These are phyloP conservation scores for Rostratula benghalensis DNA, from an alignment of 2,113 vertebrate species.

Conservation along the genomic window DNA sequence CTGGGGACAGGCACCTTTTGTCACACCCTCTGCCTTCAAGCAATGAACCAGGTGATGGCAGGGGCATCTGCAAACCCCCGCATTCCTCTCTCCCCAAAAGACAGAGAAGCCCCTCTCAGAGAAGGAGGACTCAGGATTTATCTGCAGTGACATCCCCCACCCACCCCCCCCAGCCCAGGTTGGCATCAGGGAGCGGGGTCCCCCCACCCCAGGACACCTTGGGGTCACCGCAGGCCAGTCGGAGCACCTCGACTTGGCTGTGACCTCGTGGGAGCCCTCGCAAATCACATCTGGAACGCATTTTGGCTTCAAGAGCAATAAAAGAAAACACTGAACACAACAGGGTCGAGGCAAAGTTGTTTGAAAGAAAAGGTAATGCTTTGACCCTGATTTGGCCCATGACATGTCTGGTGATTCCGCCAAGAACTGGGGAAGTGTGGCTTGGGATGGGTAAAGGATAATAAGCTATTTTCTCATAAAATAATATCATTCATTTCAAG, in stretches of 20 bases:
- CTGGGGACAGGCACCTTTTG: neutral
- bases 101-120: neutral
- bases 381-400: conserved; percentile 39
- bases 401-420: conserved; percentile 34
- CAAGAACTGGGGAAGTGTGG: conserved; percentile 15
- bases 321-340: conserved; percentile 65
- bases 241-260: conserved; percentile 64
- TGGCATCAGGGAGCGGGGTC: neutral
- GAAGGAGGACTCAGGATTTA: conserved; percentile 21
- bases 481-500: neutral
- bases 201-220: conserved; percentile 39
- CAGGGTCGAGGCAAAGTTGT: neutral
- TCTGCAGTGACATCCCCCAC: neutral
- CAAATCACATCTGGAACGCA: conserved; percentile 74
- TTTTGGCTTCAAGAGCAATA: conserved; percentile 72
- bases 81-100: neutral
- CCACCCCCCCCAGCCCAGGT: neutral
- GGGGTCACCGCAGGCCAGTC: conserved; percentile 59
- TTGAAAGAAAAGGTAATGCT: conserved; percentile 44
- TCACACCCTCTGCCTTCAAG: neutral
- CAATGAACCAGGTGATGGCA: neutral
- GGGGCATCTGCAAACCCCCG: neutral
- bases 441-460: conserved; percentile 22
- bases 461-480: conserved; percentile 3
- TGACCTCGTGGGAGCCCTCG: conserved; percentile 63